Evolutionary conservation across 1,140 invertebrate genomes (phyloP), one percentile per base, ranked within the genome.

Genomic region (Pachypsylla venusta): DNA sequence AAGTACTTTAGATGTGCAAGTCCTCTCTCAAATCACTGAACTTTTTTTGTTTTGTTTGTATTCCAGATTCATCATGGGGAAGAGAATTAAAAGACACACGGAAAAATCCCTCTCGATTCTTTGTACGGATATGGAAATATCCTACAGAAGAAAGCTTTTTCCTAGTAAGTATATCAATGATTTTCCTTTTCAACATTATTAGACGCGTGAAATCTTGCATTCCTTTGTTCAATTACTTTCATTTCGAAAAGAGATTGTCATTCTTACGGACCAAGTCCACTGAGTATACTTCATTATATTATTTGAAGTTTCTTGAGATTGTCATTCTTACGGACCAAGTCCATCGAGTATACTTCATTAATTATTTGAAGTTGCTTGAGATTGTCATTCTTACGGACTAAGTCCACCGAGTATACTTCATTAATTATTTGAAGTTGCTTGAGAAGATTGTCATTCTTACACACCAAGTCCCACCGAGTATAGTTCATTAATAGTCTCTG

Each of bases 1-100:
- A n/a, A n/a, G n/a, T n/a, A n/a, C n/a, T n/a, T n/a, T n/a, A n/a
- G n/a, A n/a, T n/a, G n/a, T n/a, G n/a, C n/a, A n/a, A n/a, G n/a
- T n/a, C n/a, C n/a, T n/a, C n/a, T n/a, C n/a, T n/a, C n/a, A n/a
- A n/a, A n/a, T n/a, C n/a, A n/a, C n/a, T n/a, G n/a, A n/a, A n/a
- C n/a, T n/a, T n/a, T n/a, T n/a, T n/a, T n/a, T n/a, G n/a, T n/a
- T n/a, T n/a, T n/a, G n/a, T n/a, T n/a, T n/a, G n/a, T n/a, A n/a
- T n/a, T n/a, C n/a, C n/a, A n/a, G n/a, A n/a, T 48, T 48, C 42
- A 48, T n/a, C 7, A 48, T 48, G n/a, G 22, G 3, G 4, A 48
- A 19, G 42, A 22, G 42, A n/a, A 48, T 48, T n/a, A 48, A 48
- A 48, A 48, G 42, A 48, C 42, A 48, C 42, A 48, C 42, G 4